Percentiles rank a stretch among this genome's conserved stretches.
Evolutionary conservation across 2,888 invertebrate species (phyloP).

Genomic region (Drosophila helvetica): DNA sequence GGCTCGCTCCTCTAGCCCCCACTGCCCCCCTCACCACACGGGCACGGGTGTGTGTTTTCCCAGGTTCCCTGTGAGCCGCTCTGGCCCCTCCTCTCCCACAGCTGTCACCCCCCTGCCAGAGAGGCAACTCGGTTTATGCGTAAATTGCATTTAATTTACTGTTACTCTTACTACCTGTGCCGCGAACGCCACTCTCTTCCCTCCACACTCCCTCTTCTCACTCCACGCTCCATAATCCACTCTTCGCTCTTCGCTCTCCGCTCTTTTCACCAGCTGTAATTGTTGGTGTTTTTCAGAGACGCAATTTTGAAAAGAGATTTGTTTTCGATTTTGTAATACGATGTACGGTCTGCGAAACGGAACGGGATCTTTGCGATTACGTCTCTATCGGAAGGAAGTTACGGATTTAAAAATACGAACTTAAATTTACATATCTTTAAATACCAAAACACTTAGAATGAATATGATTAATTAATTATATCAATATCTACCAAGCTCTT

Average conservation of each 20-base stretch:
- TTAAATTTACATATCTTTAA: too few relatives aligned
- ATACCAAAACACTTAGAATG: too few relatives aligned
- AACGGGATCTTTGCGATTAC: slow-evolving; percentile 22
- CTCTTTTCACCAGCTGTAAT: slow-evolving; percentile 1
- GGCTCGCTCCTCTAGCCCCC: background rate
- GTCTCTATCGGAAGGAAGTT: background rate
- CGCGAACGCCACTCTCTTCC: background rate
- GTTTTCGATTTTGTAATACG: slow-evolving; percentile 12
- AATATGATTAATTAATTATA: too few relatives aligned
- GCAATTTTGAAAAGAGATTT: slow-evolving; percentile 31
- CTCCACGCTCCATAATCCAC: background rate
- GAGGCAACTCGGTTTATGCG: slow-evolving; percentile 59
- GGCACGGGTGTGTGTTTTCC: slow-evolving; percentile 29
- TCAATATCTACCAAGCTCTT: too few relatives aligned
- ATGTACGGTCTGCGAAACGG: background rate
- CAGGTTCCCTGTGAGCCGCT: slow-evolving; percentile 6
- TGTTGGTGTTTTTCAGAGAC: slow-evolving; percentile 23
- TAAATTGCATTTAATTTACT: slow-evolving; percentile 71
- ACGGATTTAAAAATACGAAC: too few relatives aligned
- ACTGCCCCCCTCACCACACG: background rate
- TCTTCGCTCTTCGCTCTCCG: background rate
- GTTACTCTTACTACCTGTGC: slow-evolving; percentile 10
- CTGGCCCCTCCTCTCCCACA: background rate
- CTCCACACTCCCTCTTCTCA: background rate
- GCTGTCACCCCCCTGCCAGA: slow-evolving; percentile 20